Evolutionary conservation across 2,797 vertebrate genomes (phyloP), one percentile per base, ranked within the genome.

Genomic region (Chrosomus eos): DNA sequence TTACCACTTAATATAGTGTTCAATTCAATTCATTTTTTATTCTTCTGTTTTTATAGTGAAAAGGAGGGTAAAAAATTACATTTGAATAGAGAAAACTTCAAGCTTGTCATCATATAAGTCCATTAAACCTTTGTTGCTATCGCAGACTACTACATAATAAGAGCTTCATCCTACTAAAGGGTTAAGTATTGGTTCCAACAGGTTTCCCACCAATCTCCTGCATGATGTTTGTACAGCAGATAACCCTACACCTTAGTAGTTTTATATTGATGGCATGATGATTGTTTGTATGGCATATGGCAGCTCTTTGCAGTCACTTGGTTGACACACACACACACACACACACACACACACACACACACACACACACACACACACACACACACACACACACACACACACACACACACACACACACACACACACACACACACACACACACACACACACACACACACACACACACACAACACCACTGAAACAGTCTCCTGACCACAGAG

Each of bases 401-500:
- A 73, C 1, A 48, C 70, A 36, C 33, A 36, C 33, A 31, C 31
- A 67, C 86, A 33, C 81, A 53, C 60, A 73, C 1, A 48, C 70
- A 36, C 6, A 6, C 1, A 66, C 86, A 31, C 78, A 53, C 53
- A 73, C 2, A 67, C 86, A 33, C 81, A 55, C 60, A 73, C 1
- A 48, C 70, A 36, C 33, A 36, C 33, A 31, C 31, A 67, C 86
- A 33, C 81, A 53, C 60, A 73, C 1, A 48, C 70, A 36, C 6
- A 6, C 1, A 66, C 86, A 31, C 78, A 53, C 53, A 73, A n/a
- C 2, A 48, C 70, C 45, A 28, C 40, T 83, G 64, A 73, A 86
- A 85, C 89, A 87, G 90, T 89, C 87, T 89, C 26, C 79, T 90
- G 74, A 84, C 90, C 91, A 90, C 2, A 82, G 92, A 91, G 87